phyloP scores from a whole-genome alignment of 2,797 vertebrate species.

The Gymnothorax reevesii region DNA sequence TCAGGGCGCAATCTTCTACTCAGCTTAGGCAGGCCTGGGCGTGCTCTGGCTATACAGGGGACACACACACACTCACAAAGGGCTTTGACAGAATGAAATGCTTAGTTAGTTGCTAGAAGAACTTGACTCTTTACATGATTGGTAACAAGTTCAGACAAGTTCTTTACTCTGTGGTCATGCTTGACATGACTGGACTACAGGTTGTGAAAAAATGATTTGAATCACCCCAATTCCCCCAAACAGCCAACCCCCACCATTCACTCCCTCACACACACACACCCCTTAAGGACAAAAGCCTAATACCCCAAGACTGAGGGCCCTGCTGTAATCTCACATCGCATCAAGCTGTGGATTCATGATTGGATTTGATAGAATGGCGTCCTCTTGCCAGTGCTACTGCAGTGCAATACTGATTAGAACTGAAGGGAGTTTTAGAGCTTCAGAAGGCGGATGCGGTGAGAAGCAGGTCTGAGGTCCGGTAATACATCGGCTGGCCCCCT shows the following conservation, averaged over 20 bases:
- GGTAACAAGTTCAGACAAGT: constrained; percentile 7
- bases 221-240: background rate
- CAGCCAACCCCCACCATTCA: background rate
- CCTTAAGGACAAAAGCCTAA: background rate
- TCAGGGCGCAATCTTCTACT: constrained; percentile 3
- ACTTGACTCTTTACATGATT: background rate
- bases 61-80: background rate
- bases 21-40: background rate
- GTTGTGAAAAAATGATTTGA: background rate
- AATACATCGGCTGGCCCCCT: background rate
- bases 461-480: background rate
- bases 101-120: constrained; percentile 37
- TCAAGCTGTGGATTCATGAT: background rate
- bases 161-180: constrained; percentile 1
- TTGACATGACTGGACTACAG: background rate
- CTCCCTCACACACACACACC: background rate
- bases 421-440: background rate
- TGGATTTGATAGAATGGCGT: background rate
- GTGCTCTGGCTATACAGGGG: background rate
- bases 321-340: background rate
- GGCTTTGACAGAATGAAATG: constrained; percentile 11
- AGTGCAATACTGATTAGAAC: background rate
- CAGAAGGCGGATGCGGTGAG: background rate
- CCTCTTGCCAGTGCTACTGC: background rate
- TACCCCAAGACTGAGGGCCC: background rate